phyloP scores from a whole-genome alignment of 2,113 vertebrate genomes.

The Eretmochelys imbricata region DNA sequence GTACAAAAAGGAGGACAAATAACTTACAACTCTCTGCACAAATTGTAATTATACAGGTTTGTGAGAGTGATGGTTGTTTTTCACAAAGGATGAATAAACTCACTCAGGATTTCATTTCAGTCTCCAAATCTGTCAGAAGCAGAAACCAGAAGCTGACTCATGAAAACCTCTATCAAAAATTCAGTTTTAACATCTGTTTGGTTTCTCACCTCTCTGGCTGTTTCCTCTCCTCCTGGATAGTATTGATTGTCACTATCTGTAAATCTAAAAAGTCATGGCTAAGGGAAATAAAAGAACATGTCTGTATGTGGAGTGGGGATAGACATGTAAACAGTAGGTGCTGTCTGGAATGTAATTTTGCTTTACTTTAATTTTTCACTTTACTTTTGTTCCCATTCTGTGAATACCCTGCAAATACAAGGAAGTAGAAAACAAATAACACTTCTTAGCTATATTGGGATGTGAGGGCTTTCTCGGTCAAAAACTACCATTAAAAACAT shows the following conservation, averaged over 20 bases:
- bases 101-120: conserved; percentile 8
- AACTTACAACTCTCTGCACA: background rate
- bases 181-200: conserved; percentile 66
- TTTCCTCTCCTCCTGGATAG: conserved; percentile 22
- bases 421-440: conserved; percentile 9
- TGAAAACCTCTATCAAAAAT: conserved; percentile 58
- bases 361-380: background rate
- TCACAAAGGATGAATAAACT: conserved; percentile 26
- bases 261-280: conserved; percentile 11
- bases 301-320: conserved; percentile 18
- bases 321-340: conserved; percentile 12
- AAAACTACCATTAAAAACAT: background rate
- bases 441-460: conserved; percentile 43
- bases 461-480: background rate
- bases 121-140: conserved; percentile 26
- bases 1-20: background rate
- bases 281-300: conserved; percentile 56
- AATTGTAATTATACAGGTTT: conserved; percentile 7
- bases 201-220: conserved; percentile 52
- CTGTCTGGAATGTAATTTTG: background rate
- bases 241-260: conserved; percentile 64
- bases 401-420: conserved; percentile 7
- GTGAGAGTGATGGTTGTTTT: conserved; percentile 14
- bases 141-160: conserved; percentile 39
- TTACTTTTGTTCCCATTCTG: background rate